Evolutionary conservation across 2,113 vertebrate species (phyloP).

Genomic region (Mesitornis unicolor): DNA sequence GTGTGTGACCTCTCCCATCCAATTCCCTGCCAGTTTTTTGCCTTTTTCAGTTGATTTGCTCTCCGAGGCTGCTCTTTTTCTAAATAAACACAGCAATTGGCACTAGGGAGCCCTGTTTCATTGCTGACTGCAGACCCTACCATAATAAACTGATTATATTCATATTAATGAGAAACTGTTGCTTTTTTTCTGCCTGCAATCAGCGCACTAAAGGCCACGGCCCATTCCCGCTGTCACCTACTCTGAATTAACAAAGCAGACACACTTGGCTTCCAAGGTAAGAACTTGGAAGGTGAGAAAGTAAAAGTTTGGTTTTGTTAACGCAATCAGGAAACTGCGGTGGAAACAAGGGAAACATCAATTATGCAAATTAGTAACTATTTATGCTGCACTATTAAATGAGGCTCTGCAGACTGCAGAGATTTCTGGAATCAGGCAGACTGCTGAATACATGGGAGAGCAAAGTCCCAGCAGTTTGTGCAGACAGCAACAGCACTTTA

Average conservation of each 20-base stretch:
- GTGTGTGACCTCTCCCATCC: not conserved
- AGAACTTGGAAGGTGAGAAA: slow-evolving; percentile 1
- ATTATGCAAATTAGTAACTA: slow-evolving; percentile 1
- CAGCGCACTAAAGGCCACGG: not conserved
- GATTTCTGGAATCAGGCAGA: not conserved
- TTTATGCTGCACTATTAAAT: slow-evolving; percentile 14
- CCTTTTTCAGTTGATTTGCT: not conserved
- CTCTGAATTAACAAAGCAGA: not conserved
- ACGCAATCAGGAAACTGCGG: not conserved
- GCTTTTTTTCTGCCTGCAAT: not conserved
- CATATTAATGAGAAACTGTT: not conserved
- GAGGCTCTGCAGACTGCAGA: not conserved
- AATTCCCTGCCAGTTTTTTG: not conserved
- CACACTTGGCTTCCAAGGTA: not conserved
- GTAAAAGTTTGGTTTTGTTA: not conserved
- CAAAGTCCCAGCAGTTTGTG: not conserved
- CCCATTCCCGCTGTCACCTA: not conserved
- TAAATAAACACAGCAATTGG: not conserved
- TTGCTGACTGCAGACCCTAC: not conserved
- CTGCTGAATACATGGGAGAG: not conserved
- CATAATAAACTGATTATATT: not conserved
- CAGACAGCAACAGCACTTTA: not conserved
- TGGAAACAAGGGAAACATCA: not conserved
- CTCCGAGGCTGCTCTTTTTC: not conserved
- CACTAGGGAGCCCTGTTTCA: not conserved